A percentile compares a stretch with the other conserved stretches of the same genome.
These are phyloP conservation scores for Lophotis ruficrista DNA, from an alignment of 2,113 vertebrate genomes.

Conservation along the genomic window DNA sequence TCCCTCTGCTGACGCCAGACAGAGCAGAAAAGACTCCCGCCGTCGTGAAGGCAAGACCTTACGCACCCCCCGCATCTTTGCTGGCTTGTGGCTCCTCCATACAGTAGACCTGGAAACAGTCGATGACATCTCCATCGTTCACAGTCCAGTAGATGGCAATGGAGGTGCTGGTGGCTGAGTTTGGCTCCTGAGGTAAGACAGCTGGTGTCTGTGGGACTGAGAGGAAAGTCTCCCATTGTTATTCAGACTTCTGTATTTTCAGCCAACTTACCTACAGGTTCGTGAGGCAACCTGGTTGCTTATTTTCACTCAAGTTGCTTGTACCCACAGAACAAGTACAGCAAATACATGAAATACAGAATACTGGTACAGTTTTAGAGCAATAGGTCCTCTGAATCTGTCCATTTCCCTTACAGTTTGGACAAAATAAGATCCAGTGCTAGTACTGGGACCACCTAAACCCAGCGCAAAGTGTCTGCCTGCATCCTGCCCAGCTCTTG, in stretches of 20 bases:
- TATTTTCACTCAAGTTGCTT: not conserved
- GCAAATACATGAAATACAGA: not conserved
- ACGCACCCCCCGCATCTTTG: slow-evolving; percentile 74
- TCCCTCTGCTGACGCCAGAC: not conserved
- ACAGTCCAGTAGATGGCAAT: slow-evolving; percentile 93
- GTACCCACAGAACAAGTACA: not conserved
- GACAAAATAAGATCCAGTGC: not conserved
- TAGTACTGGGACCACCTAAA: not conserved
- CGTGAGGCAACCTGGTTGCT: not conserved
- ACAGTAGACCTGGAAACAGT: slow-evolving; percentile 97
- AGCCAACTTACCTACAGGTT: not conserved
- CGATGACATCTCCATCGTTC: slow-evolving; percentile 85
- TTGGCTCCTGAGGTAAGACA: slow-evolving; percentile 86
- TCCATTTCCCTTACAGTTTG: not conserved
- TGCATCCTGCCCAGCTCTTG: not conserved
- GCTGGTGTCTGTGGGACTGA: slow-evolving; percentile 90
- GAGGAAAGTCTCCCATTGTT: not conserved
- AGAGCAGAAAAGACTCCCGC: not conserved
- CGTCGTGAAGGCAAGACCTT: not conserved
- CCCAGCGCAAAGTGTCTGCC: accelerated
- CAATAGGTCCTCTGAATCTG: not conserved
- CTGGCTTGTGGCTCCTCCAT: slow-evolving; percentile 89
- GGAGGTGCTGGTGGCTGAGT: slow-evolving; percentile 89
- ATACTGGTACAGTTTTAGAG: not conserved
- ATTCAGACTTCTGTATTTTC: not conserved